These are phyloP conservation scores for Odiellus spinosus DNA, from an alignment of 2,888 invertebrate species.

Conservation along the genomic window DNA sequence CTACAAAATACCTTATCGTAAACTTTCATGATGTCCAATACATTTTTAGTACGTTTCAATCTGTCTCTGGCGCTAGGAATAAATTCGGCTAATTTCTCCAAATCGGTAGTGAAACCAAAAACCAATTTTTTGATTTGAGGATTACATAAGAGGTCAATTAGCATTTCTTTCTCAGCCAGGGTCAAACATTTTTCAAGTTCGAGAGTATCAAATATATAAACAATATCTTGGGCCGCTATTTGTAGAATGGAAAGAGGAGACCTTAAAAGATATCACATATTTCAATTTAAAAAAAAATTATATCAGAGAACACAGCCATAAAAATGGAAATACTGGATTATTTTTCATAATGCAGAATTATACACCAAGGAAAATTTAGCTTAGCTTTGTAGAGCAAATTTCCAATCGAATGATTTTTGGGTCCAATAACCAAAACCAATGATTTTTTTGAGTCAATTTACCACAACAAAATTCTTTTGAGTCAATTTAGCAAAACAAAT, in stretches of 20 bases:
- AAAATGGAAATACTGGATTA: no score
- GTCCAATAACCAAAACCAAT: no score
- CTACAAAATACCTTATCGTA: slow-evolving; percentile 10
- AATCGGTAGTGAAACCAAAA: slow-evolving; percentile 31
- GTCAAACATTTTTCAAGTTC: slow-evolving; percentile 36
- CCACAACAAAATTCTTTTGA: no score
- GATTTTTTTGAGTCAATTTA: no score
- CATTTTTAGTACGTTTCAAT: slow-evolving; percentile 7
- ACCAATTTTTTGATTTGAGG: background rate
- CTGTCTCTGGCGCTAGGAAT: slow-evolving; percentile 39
- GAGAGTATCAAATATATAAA: slow-evolving; percentile 64
- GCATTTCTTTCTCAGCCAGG: background rate
- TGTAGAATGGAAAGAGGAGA: slow-evolving; percentile 52
- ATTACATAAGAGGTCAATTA: background rate
- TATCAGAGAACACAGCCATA: no score
- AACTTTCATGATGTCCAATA: slow-evolving; percentile 17
- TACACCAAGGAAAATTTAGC: no score
- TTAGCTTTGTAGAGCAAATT: no score
- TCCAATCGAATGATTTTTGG: no score
- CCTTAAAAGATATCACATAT: no score
- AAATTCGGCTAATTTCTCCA: slow-evolving; percentile 43
- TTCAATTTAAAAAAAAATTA: no score
- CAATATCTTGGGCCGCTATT: slow-evolving; percentile 49
- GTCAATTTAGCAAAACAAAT: no score
- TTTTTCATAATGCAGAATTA: no score